phyloP scores from a whole-genome alignment of 30 jellyfish, hydroid and myxozoan species.

The Sanderia malayensis region DNA sequence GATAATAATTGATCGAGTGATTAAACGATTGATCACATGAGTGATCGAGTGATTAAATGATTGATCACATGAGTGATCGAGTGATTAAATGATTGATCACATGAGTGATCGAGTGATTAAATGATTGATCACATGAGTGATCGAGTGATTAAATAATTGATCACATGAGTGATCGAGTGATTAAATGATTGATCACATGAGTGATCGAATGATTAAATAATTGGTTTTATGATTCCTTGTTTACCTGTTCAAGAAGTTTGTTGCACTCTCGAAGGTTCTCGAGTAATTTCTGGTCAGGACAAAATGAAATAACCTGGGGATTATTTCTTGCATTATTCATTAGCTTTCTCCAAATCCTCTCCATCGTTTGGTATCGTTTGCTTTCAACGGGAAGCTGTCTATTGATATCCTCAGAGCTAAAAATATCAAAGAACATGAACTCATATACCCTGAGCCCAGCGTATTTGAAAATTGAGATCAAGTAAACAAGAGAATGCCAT shows the following conservation, averaged over 20 bases:
- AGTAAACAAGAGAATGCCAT: too few species aligned
- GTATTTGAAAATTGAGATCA: too few species aligned
- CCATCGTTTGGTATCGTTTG: conserved; percentile 95
- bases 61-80: neutral
- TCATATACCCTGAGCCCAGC: too few species aligned
- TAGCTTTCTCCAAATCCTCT: conserved; percentile 84
- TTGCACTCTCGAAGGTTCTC: conserved; percentile 92
- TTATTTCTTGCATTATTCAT: conserved; percentile 76
- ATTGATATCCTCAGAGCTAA: conserved; percentile 91
- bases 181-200: too few species aligned
- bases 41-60: neutral
- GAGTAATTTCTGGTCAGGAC: conserved; percentile 91
- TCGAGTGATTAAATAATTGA: too few species aligned
- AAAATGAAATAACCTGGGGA: conserved; percentile 71
- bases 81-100: neutral
- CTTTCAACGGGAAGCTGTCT: conserved; percentile 96
- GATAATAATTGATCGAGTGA: too few species aligned
- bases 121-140: too few species aligned
- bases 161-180: too few species aligned
- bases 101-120: neutral
- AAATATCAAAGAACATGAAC: too few species aligned
- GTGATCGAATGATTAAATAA: neutral
- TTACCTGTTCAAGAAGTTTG: conserved; percentile 91
- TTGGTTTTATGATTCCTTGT: too few species aligned
- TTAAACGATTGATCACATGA: neutral